A percentile compares a stretch with the other conserved stretches of the same genome.
phyloP scores from a whole-genome alignment of 1,140 invertebrate genomes.

The Drosophila guanche region DNA sequence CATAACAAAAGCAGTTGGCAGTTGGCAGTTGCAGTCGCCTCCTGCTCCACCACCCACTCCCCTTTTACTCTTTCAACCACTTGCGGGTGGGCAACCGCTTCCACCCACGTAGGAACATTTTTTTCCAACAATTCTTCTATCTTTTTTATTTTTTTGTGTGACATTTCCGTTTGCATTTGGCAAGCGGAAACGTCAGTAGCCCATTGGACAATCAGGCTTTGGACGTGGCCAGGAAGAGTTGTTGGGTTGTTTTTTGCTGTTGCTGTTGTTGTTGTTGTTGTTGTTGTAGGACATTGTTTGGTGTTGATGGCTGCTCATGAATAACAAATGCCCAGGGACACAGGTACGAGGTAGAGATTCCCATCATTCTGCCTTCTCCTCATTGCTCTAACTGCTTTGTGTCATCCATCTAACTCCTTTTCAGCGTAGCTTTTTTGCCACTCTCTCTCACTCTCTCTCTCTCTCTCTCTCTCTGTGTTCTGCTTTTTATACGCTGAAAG shows the following conservation, averaged over 20 bases:
- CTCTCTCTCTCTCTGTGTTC: conserved; percentile 1
- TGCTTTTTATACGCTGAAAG: background rate
- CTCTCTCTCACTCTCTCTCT: background rate
- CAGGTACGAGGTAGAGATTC: conserved; percentile 7
- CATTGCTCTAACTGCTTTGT: conserved; percentile 30
- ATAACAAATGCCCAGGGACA: conserved; percentile 74
- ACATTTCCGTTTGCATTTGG: conserved; percentile 81
- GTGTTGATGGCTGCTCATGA: conserved; percentile 78
- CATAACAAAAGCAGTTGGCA: conserved; percentile 81
- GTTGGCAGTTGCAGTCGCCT: conserved; percentile 71
- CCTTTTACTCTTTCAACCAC: too few relatives aligned
- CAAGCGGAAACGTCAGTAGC: conserved; percentile 76
- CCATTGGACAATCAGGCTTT: conserved; percentile 77
- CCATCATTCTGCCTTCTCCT: too few relatives aligned
- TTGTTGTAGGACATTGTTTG: conserved; percentile 69
- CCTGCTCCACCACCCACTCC: background rate
- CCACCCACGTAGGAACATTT: conserved; percentile 28
- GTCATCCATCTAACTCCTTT: conserved; percentile 28
- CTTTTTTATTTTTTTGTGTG: conserved; percentile 47
- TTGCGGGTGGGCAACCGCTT: too few relatives aligned
- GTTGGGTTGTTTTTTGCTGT: too few relatives aligned
- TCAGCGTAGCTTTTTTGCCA: background rate
- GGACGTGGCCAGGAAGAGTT: conserved; percentile 50
- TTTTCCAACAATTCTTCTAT: conserved; percentile 29
- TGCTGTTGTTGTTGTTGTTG: conserved; percentile 23